These are phyloP conservation scores for Schmidtea mediterranea DNA, from an alignment of 1,140 invertebrate genomes.

Conservation along the genomic window DNA sequence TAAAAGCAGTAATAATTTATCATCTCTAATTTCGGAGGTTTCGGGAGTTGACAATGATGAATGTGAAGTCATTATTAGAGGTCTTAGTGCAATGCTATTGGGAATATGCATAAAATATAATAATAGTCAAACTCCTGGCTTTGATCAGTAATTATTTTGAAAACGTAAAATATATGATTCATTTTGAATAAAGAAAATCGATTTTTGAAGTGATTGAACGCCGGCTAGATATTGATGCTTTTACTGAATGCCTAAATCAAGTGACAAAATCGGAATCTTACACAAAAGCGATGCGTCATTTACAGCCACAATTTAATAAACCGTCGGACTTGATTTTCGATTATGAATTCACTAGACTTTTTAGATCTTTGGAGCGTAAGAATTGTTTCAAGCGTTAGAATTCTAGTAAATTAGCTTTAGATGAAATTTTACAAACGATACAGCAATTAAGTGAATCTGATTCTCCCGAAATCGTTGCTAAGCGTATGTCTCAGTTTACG, in stretches of 20 bases:
- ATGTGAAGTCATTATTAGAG: slow-evolving; percentile 55
- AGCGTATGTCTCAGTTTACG: slow-evolving; percentile 9
- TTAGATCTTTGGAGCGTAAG: slow-evolving; percentile 29
- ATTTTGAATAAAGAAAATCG: neutral
- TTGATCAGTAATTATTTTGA: neutral
- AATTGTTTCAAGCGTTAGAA: slow-evolving; percentile 1
- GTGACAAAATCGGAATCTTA: slow-evolving; percentile 66
- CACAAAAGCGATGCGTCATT: slow-evolving; percentile 62
- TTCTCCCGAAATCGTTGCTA: slow-evolving; percentile 12
- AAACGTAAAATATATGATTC: neutral
- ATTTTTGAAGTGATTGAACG: slow-evolving; percentile 59
- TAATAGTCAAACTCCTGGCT: neutral
- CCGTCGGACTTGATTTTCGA: slow-evolving; percentile 59
- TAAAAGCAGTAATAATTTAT: neutral
- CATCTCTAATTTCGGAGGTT: slow-evolving; percentile 25
- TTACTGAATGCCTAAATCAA: slow-evolving; percentile 53
- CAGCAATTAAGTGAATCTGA: slow-evolving; percentile 14
- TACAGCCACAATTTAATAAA: slow-evolving; percentile 48
- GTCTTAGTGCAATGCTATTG: slow-evolving; percentile 52
- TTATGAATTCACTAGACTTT: slow-evolving; percentile 70
- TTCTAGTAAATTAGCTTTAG: slow-evolving; percentile 9
- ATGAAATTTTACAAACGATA: slow-evolving; percentile 13
- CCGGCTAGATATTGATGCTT: slow-evolving; percentile 63
- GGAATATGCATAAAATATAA: slow-evolving; percentile 1
- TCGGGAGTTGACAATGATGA: slow-evolving; percentile 38